Conservation (phyloP, 2,888 invertebrate species). For the Nematopogon swammerdamellus region DNA sequence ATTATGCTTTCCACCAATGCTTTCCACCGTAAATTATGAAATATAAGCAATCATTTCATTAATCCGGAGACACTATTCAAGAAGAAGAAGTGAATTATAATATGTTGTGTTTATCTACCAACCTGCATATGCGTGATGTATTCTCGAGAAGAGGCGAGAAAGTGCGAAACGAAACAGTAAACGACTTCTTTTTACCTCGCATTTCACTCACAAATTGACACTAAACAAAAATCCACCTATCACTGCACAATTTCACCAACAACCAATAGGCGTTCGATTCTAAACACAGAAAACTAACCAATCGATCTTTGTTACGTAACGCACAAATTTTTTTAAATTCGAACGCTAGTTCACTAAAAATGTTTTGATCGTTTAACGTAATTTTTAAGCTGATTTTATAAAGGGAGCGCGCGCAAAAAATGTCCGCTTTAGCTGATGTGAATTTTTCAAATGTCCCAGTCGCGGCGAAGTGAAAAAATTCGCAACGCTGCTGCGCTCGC, state of each 20-base stretch:
- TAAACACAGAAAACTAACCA: background rate
- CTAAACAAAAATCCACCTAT: background rate
- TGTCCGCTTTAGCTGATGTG: slow-evolving; percentile 52
- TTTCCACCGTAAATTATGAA: too few relatives aligned
- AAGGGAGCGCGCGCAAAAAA: slow-evolving; percentile 20
- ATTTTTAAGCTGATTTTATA: background rate
- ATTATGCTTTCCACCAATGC: too few relatives aligned
- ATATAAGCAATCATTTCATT: too few relatives aligned
- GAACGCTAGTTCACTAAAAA: background rate
- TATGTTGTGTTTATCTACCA: background rate
- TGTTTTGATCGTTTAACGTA: background rate
- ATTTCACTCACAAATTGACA: background rate
- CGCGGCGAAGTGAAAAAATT: slow-evolving; percentile 35
- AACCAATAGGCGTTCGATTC: background rate
- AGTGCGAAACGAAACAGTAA: background rate
- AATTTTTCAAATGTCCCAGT: slow-evolving; percentile 49
- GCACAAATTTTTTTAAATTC: too few relatives aligned
- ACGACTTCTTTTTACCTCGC: background rate
- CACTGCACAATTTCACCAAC: background rate
- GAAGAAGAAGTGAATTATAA: background rate
- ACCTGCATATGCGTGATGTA: background rate
- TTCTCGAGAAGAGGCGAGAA: background rate
- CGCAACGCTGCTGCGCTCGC: slow-evolving; percentile 22
- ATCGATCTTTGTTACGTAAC: background rate
- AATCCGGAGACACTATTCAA: too few relatives aligned